Base-by-base conservation (phyloP, 2,888 invertebrate species). In the Helicoverpa assulta region DNA sequence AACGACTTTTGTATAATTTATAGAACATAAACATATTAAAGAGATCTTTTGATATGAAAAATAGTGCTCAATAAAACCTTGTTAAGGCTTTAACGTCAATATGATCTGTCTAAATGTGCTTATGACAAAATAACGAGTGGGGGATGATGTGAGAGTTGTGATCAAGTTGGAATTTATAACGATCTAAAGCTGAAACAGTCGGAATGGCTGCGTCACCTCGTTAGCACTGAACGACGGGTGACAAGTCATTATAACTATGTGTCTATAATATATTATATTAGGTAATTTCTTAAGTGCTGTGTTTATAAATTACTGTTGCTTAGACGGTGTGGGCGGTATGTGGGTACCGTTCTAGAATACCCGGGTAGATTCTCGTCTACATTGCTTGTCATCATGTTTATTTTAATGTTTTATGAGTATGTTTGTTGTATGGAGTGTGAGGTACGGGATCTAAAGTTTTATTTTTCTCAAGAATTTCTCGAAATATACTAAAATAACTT, bases 191-290 rank as follows among this genome's bases (percentile, higher is more conserved):
- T 40, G 18, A 57, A 47, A 21, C 50, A 51, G 29, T 0, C 16
- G 40, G 64, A 68, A 61, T 19, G 18, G 80, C 76, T 26, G 5
- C 62, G 70, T 76, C 76, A 80, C 53, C 69, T 76, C 80, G 80
- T 80, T 54, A 64, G 14, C 43, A 16, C 12, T 40, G 18, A 40
- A 26, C 76, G 80, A 52, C 26, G 76, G 61, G 40, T 62, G 75
- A 79, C 76, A 33, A 61, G 61, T 59, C 68, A 67, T 59, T 74
- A 75, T 53, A 67, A 79, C 80, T 75, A 79, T 75, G 67, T 74
- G 51, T 57, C 61, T n/a, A n/a, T n/a, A n/a, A 79, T 62, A 67
- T 52, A 58, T 73, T 79, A 67, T 79, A 67, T 79, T 40, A 47
- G 51, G 19, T 67, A 65, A 73, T 65, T 54, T 58, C 74, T 67